Evolutionary conservation across 2,888 invertebrate genomes (phyloP), one percentile per base, ranked within the genome.

Genomic region (Leptinotarsa haldemani): DNA sequence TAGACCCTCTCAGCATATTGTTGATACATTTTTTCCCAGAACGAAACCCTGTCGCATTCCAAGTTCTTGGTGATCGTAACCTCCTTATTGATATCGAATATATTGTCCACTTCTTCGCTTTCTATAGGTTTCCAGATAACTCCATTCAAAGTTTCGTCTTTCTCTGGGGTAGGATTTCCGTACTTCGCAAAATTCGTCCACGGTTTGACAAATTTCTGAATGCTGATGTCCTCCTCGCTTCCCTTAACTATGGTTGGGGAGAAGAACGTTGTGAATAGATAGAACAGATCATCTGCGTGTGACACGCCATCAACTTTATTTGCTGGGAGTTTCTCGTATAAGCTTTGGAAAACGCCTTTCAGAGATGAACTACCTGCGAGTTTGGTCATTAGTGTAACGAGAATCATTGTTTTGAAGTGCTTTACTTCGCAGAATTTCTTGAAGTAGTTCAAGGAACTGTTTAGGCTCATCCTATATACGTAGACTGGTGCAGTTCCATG

Each of bases 151-250:
- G 80, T 56, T 52, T 79, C 76, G 65, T 84, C 70, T 13, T 50
- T 18, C 65, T 81, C 75, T 1, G 83, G 82, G 18, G 83, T 84
- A 16, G 85, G 85, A 69, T 83, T 79, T 9, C 85, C 85, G 66
- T 69, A 78, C 79, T 79, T 82, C 7, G 85, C 85, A 77, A 86
- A 86, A 78, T 84, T 85, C 1, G 86, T 83, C 86, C 86, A 86
- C 65, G 85, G 64, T 77, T 83, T 84, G 1, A 85, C 81, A 70
- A 85, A 82, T 74, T 82, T 80, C 65, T 83, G 79, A 25, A 85
- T 82, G 50, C 81, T 79, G 56, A 74, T 73, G 18, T 85, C 85
- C 73, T 85, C 85, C 7, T 74, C 69, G 58, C 82, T 82, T 0
- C 79, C 82, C 25, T 52, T 61, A 18, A 74, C 65, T 22, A 83